Conservation (phyloP, 2,113 vertebrate species). For the Henicopernis longicauda region DNA sequence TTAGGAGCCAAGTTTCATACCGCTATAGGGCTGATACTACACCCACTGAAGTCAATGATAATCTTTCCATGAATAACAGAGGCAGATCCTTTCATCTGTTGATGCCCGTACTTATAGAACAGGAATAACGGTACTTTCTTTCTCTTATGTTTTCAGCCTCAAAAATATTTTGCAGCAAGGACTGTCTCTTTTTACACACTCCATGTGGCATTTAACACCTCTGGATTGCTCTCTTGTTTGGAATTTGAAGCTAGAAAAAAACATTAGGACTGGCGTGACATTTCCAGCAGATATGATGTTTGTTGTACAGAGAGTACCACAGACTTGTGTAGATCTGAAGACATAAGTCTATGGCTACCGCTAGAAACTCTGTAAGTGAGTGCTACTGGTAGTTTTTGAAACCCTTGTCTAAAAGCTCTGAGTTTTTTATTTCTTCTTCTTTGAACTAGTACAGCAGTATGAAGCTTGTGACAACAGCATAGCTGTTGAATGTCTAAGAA, state of each 20-base stretch:
- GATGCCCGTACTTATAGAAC: background rate
- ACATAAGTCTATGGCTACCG: background rate
- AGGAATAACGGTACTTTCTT: constrained; percentile 44
- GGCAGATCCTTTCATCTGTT: constrained; percentile 14
- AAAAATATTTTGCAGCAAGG: background rate
- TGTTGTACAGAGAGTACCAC: background rate
- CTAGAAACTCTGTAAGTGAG: accelerated
- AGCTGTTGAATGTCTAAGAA: background rate
- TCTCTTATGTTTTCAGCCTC: background rate
- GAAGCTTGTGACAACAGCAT: background rate
- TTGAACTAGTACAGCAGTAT: background rate
- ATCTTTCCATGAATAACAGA: constrained; percentile 52
- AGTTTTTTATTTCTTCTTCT: background rate
- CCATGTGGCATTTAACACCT: background rate
- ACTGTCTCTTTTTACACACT: background rate
- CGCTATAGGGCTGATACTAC: constrained; percentile 66
- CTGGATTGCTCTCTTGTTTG: background rate
- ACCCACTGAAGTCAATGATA: constrained; percentile 55
- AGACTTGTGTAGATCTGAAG: background rate
- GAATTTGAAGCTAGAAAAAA: background rate
- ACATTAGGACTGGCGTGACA: background rate
- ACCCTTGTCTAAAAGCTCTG: background rate
- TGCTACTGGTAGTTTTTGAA: background rate
- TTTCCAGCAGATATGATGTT: background rate
- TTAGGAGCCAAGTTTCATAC: constrained; percentile 60